Evolutionary conservation across 1,140 invertebrate species (phyloP), one percentile per base, ranked within the genome.

Genomic region (Leptestheria dahalacensis): DNA sequence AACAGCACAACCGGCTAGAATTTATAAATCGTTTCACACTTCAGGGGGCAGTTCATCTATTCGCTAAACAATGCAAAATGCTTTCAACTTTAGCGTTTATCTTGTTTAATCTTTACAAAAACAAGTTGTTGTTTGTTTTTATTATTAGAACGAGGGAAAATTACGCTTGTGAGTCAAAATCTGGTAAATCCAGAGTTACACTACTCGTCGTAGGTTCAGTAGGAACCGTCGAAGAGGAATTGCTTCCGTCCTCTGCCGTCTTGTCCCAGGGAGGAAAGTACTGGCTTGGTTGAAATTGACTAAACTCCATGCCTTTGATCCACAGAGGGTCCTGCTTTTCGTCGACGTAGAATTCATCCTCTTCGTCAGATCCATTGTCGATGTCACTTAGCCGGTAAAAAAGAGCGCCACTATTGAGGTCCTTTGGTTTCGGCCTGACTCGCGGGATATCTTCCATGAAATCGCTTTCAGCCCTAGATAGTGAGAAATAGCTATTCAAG

Each of bases 261-360:
- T 54, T 20, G 25, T 55, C 53, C 53, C 53, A 55, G 15, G 28
- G 28, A 9, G 53, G 23, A 18, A 55, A 55, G 18, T 29, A 55
- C 21, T 55, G 53, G 33, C 33, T 55, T 21, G 53, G 53, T 18
- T 55, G 53, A 29, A 55, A 55, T 29, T 55, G 26, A 33, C 53
- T 55, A 12, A 20, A 11, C 15, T 55, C 33, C 12, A 55, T 28
- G 12, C 26, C 26, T 29, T 55, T 18, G 1, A 20, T 26, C 33
- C 26, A 33, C 26, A 41, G 10, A 29, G 53, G 15, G 18, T 55
- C 21, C 28, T 55, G 53, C 21, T 55, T 20, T 18, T 55, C 33
- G n/a, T 33, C 28, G 25, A 41, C 33, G 33, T 41, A 41, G 33
- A 41, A 41, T 15, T 55, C 53, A 1, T 29, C 53, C 10, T 55